Evolutionary conservation across 2,113 vertebrate species (phyloP), one percentile per base, ranked within the genome.

Genomic region (Corvus moneduloides): DNA sequence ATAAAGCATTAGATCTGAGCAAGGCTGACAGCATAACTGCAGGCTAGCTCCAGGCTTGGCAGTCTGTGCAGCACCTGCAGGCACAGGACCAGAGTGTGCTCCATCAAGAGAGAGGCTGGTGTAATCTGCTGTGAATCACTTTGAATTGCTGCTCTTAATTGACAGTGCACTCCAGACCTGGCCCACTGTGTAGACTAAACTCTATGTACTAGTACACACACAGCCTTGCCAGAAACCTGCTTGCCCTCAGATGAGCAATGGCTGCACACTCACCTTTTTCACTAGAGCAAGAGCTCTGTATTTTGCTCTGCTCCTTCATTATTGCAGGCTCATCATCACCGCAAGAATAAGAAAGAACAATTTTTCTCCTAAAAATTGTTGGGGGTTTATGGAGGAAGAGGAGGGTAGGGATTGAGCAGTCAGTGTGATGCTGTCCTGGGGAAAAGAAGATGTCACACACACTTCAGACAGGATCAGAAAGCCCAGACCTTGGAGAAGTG

Each of bases 1-100:
- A 98, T 37, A 92, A 98, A 94, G 95, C 95, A 98, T 99, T 98
- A 99, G 97, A 63, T 90, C 92, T 97, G 91, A 97, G 85, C 84
- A 37, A 86, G 87, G 87, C 84, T 97, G 98, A 97, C 97, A 96
- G 97, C 83, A 54, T 96, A 95, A 97, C 98, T 98, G 97, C 94
- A 11, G 98, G 98, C 98, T 97, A 97, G 98, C 98, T 98, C 96
- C 28, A 95, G 98, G 98, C 97, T 96, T 91, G 78, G 92, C 81
- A 98, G 98, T 94, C 81, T 83, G 95, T 64, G 90, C 87, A 93
- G 90, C 97, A 97, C 97, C 98, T 96, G 92, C 96, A 97, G 96
- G 97, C 90, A 5, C 61, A 92, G 93, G 88, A 95, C 96, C 89
- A 87, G 75, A 95, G 94, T 5, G 44, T 78, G 92, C 96, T 95